Evolutionary conservation across 2,797 vertebrate species (phyloP).

Genomic region (Mionectes olivaceus): DNA sequence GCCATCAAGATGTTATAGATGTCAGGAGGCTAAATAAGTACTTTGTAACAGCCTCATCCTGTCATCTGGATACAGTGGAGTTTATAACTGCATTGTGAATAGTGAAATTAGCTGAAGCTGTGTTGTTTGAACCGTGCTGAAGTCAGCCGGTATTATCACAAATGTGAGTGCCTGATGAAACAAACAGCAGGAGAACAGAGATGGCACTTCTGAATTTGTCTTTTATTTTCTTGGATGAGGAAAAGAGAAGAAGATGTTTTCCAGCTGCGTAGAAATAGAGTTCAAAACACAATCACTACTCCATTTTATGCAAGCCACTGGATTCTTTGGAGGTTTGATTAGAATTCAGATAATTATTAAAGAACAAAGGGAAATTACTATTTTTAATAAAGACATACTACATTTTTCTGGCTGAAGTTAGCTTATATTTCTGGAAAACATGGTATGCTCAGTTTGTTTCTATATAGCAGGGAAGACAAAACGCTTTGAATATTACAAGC

Average conservation of each 20-base stretch:
- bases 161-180: neutral
- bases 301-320: neutral
- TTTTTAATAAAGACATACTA: constrained; percentile 4
- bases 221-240: neutral
- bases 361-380: constrained; percentile 23
- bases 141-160: neutral
- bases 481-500: constrained; percentile 7
- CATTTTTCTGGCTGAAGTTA: neutral
- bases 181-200: neutral
- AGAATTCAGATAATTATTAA: constrained; percentile 18
- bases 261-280: neutral
- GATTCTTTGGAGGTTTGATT: neutral
- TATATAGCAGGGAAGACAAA: neutral
- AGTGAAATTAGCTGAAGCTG: neutral
- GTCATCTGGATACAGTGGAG: neutral
- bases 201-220: neutral
- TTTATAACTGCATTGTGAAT: neutral
- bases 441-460: neutral
- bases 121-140: neutral
- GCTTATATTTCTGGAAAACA: constrained; percentile 2
- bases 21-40: neutral
- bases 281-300: neutral
- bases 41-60: neutral
- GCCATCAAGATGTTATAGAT: neutral
- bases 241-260: constrained; percentile 20